Evolutionary conservation across 2,797 vertebrate species (phyloP).

Genomic region (Clarias laeviceps): DNA sequence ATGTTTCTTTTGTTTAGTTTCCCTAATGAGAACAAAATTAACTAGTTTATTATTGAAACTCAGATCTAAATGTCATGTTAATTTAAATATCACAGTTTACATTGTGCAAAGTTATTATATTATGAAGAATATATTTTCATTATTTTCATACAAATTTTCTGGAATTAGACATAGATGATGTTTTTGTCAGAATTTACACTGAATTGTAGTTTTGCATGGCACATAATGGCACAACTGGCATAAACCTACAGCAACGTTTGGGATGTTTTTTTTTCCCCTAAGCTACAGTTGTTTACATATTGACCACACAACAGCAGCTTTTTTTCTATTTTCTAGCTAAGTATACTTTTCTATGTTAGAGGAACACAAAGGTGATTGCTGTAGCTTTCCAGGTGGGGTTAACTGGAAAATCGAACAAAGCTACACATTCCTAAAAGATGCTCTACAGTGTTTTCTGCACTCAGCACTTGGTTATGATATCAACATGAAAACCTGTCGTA

Average conservation of each 20-base stretch:
- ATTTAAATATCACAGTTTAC: not conserved
- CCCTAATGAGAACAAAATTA: constrained; percentile 8
- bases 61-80: constrained; percentile 1
- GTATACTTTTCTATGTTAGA: not conserved
- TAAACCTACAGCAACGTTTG: not conserved
- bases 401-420: constrained; percentile 3
- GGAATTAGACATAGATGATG: constrained; percentile 5
- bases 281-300: not conserved
- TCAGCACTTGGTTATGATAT: not conserved
- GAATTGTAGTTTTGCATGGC: not conserved
- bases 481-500: not conserved
- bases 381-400: not conserved
- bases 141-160: constrained; percentile 4
- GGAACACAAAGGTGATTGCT: constrained; percentile 7
- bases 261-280: not conserved
- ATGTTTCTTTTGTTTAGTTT: not conserved
- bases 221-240: no score
- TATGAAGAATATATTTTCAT: not conserved
- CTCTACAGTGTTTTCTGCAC: not conserved
- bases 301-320: not conserved
- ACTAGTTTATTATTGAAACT: not conserved
- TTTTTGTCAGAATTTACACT: not conserved
- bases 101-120: not conserved
- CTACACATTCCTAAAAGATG: not conserved
- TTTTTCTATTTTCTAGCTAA: not conserved